Evolutionary conservation across 2,888 invertebrate species (phyloP), one percentile per base, ranked within the genome.

Genomic region (Oeneis ivallda): DNA sequence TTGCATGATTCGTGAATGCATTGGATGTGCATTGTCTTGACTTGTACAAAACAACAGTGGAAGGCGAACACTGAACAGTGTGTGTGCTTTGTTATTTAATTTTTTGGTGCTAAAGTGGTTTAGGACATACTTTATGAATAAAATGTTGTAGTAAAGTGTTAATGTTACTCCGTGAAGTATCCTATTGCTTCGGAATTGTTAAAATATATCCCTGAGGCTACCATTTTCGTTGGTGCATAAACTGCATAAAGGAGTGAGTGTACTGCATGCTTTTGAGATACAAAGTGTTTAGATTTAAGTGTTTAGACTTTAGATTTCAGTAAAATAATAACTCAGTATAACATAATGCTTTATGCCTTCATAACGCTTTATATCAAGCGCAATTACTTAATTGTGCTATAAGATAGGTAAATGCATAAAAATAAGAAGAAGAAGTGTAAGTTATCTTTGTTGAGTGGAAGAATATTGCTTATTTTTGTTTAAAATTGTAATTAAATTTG

Each of bases 31-130:
- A 3, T 19, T 37, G 8, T 50, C 17, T 60, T n/a, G n/a, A n/a
- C 57, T 60, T 43, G 65, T 49, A 67, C 63, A 70, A 70, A 70
- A 67, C 69, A 67, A 70, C 62, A 65, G 63, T 66, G 69, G 65
- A 70, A 69, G 66, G 66, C 66, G 47, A 15, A n/a, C 11, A 15
- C 6, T 37, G 32, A 13, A 26, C 43, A 64, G 62, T 72, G 69
- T 72, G 68, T 70, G 70, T 70, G 73, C 73, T 73, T 72, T 73
- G 73, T 72, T 69, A 62, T 69, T 69, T 49, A 60, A 26, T 60
- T 19, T 19, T 47, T 66, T 71, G 69, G 69, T 69, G 70, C 70
- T 69, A 50, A 67, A 59, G 41, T 50, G 37, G 8, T 58, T 56
- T 58, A 47, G 17, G 61, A 43, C 26, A 53, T 39, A 47, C 60